Conservation (phyloP, 2,797 vertebrate genomes). For the Enteromius thamalakanensis region DNA sequence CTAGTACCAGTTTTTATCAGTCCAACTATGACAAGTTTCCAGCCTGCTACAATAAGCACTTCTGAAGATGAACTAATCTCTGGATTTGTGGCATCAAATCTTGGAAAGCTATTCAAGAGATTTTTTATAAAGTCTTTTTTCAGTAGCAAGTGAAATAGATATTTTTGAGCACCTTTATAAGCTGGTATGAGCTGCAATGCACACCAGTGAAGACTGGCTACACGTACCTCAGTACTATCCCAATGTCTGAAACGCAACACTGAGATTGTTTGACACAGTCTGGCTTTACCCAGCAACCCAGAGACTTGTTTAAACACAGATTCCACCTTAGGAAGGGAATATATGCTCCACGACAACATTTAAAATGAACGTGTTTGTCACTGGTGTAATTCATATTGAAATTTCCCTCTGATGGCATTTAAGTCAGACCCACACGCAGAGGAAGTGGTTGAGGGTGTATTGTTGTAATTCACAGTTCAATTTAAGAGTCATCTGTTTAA, state of each 20-base stretch:
- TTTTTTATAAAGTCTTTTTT: neutral
- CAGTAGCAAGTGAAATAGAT: neutral
- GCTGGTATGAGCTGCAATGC: neutral
- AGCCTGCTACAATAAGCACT: slow-evolving; percentile 3
- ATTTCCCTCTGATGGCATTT: slow-evolving; percentile 57
- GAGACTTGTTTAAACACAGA: neutral
- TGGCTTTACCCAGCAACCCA: neutral
- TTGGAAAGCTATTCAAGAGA: neutral
- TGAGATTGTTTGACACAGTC: neutral
- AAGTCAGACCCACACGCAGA: neutral
- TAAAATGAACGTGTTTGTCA: slow-evolving; percentile 67
- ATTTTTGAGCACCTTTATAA: neutral
- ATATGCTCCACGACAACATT: slow-evolving; percentile 51
- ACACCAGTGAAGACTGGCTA: neutral
- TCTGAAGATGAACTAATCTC: slow-evolving; percentile 18
- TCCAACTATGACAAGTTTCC: neutral
- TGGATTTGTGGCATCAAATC: slow-evolving; percentile 1
- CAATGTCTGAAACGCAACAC: neutral
- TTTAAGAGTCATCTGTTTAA: slow-evolving; percentile 74
- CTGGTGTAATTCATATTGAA: slow-evolving; percentile 66
- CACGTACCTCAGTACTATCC: neutral
- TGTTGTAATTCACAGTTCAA: slow-evolving; percentile 60
- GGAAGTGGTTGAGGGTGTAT: slow-evolving; percentile 15
- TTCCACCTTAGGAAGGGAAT: neutral
- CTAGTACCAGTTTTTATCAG: neutral